Conservation (phyloP, 2,113 vertebrate genomes). For the Poeciliopsis occidentalis region DNA sequence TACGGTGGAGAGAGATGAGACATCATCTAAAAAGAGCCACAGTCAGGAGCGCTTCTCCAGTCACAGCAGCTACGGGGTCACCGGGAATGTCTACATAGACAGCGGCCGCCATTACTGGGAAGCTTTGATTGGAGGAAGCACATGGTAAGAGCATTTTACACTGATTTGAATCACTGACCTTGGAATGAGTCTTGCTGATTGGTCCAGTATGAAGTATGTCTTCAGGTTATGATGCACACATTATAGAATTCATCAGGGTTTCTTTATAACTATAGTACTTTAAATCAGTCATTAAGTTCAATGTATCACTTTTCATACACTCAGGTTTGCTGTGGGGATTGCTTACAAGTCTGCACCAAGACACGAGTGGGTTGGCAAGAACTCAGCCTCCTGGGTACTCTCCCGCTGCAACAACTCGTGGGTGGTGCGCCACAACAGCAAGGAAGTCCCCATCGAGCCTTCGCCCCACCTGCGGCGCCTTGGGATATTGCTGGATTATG, state of each 20-base stretch:
- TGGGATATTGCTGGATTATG: conserved; percentile 95
- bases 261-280: not conserved
- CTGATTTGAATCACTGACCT: too few species aligned
- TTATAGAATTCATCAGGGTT: not conserved
- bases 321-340: conserved; percentile 96
- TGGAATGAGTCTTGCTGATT: not conserved
- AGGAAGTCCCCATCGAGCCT: conserved; percentile 92
- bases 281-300: not conserved
- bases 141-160: conserved; percentile 83
- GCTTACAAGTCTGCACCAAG: conserved; percentile 96
- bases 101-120: conserved; percentile 99
- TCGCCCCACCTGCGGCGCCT: conserved; percentile 91
- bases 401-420: conserved; percentile 95
- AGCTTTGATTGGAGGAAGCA: conserved; percentile 95
- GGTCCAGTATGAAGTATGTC: not conserved
- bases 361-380: conserved; percentile 97
- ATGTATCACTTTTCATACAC: not conserved
- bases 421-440: conserved; percentile 94
- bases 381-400: conserved; percentile 93
- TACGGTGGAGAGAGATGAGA: conserved; percentile 96
- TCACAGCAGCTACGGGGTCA: conserved; percentile 93
- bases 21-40: conserved; percentile 95
- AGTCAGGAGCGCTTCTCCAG: conserved; percentile 94
- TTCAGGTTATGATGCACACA: not conserved
- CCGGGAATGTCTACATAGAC: conserved; percentile 96